Evolutionary conservation across 2,888 invertebrate genomes (phyloP), one percentile per base, ranked within the genome.

Genomic region (Periphyllus acericola): DNA sequence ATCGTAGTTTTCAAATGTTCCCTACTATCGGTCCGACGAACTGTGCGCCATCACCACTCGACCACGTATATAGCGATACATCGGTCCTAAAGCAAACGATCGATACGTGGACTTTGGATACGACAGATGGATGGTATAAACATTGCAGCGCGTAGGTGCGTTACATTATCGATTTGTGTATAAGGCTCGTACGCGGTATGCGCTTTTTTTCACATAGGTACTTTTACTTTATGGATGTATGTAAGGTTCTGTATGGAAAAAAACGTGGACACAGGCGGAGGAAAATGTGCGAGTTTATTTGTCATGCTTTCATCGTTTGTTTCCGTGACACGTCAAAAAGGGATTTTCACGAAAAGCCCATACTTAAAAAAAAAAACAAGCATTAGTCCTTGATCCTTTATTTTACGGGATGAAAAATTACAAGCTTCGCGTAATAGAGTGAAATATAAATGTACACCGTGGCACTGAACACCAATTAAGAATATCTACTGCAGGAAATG

Each of bases 231-330:
- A 34, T n/a, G 21, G 14, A 71, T 29, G 8, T 11, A 75, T 29
- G 8, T 11, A 75, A 36, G 21, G 25, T 82, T 83, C 36, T 25
- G 71, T 81, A 52, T 2, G 46, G 14, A 46, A 14, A 46, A 46
- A 81, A 83, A 19, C 11, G n/a, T 74, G 29, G 6, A 74, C 36
- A 55, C 3, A 36, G 55, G n/a, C 74, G 36, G 19, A n/a, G n/a
- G 1, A 74, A 83, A 83, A 74, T 36, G 34, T 36, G 17, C 34
- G n/a, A 74, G 55, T 74, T 83, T 83, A 83, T 55, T 74, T 74
- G 74, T 60, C 4, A 55, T 29, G 34, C 29, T 60, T 60, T 83
- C 55, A 4, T 60, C 74, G 19, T 83, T 74, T 46, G n/a, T 83
- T 74, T 60, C 11, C 74, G 36, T 29, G 32, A 74, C 36, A 36